Evolutionary conservation across 2,797 vertebrate species (phyloP), one percentile per base, ranked within the genome.

Genomic region (Acanthopagrus latus): DNA sequence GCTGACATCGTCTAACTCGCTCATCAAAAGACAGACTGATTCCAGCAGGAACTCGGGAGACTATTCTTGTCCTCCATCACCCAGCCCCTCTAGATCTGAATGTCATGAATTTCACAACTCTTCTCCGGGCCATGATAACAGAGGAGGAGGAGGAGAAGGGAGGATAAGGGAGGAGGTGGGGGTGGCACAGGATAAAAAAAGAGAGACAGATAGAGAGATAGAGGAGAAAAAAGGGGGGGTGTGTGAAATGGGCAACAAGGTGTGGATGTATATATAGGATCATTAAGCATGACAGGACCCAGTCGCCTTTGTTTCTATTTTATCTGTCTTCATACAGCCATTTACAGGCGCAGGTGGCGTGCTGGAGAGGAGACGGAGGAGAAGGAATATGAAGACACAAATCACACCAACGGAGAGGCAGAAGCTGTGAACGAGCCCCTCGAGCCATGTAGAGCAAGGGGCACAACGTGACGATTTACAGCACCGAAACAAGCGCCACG

Each of bases 21-120:
- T 90, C 85, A 89, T 91, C 86, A 90, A 8, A 89, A 92, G 83
- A 85, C 51, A 67, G 62, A 76, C 60, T 69, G 85, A 87, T 78
- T 89, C 65, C 81, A 83, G 83, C 66, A 80, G 86, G 23, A 88
- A 80, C 74, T 76, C 9, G 0, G 58, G 63, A 83, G 79, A 86
- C 87, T 91, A 89, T 92, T 91, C 77, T 77, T 64, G 83, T 91
- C 85, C 81, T 84, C 66, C 66, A 76, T 87, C 86, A 80, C 54
- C 70, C 57, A 58, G 76, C 85, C 77, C 89, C 73, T 27, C 74
- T 63, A 85, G 85, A 86, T 86, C 84, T 82, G 76, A 84, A 81
- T 80, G 88, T 85, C 87, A 86, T 75, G 76, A 84, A 86, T 87
- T 89, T 89, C 86, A 80, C 81, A 91, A 81, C 76, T 86, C 48